Evolutionary conservation across 2,888 invertebrate species (phyloP), one percentile per base, ranked within the genome.

Genomic region (Arrhopalites spinosus): DNA sequence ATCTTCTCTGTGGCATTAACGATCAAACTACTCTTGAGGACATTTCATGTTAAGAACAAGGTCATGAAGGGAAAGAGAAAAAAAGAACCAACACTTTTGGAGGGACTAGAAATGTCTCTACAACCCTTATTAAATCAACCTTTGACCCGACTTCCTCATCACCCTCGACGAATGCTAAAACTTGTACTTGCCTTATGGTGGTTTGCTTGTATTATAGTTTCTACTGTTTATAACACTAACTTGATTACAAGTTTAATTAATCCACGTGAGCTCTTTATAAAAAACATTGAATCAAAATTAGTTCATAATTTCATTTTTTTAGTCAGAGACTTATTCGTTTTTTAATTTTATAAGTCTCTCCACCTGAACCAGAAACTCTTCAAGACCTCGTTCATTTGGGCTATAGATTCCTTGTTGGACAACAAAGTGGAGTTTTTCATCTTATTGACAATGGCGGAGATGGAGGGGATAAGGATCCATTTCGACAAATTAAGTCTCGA

Each of bases 141-240:
- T 0, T 56, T 79, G 59, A 71, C 77, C 0, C 79, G 77, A 47
- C 74, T 80, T 20, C 77, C 78, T 0, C 73, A 56, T 23, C 47
- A 76, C 15, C 78, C 81, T 3, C 27, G 81, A 27, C 36, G 80
- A 68, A 67, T 81, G 7, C 29, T 79, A 8, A 81, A 79, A 36
- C 23, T 81, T 0, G 67, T 81, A 13, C 50, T 81, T 17, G 53
- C 63, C 2, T 66, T 81, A 59, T 81, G 81, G 81, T 81, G 81
- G 81, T 81, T 80, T 64, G 75, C 80, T 3, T 80, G 78, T 47
- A 71, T 80, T 20, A 79, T 81, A n/a, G 80, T 81, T 27, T 78
- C 81, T 2, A 81, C 81, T 2, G 68, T 81, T n/a, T 81, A 81
- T 67, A 81, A 78, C 43, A 81, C 81, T 0, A 79, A 78, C 50